Evolutionary conservation across 1,140 invertebrate species (phyloP).

Genomic region (Listronotus bonariensis): DNA sequence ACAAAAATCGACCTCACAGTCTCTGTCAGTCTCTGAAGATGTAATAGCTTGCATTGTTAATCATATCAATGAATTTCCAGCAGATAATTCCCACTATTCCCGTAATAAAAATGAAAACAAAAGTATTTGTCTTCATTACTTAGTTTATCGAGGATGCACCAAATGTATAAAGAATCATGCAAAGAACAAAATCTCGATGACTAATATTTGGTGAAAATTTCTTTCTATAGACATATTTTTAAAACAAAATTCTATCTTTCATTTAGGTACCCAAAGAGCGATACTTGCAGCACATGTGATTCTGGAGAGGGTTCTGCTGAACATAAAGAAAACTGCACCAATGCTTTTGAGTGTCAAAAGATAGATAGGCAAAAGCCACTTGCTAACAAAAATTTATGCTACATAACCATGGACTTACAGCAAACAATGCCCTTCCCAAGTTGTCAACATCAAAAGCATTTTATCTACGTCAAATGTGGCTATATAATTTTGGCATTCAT

Average conservation of each 20-base stretch:
- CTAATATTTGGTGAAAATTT: constrained; percentile 20
- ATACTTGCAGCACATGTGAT: constrained; percentile 43
- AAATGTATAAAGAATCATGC: constrained; percentile 1
- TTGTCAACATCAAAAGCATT: constrained; percentile 44
- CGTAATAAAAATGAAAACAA: constrained; percentile 33
- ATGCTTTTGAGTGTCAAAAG: constrained; percentile 15
- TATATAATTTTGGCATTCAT: constrained; percentile 39
- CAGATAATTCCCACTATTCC: constrained; percentile 41
- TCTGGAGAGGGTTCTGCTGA: constrained; percentile 26
- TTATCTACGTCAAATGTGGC: constrained; percentile 42
- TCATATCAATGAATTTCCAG: constrained; percentile 19
- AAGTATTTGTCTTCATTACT: constrained; percentile 36
- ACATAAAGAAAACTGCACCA: constrained; percentile 29
- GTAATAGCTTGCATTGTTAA: too few relatives aligned
- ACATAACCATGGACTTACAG: constrained; percentile 43
- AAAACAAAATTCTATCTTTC: constrained; percentile 41
- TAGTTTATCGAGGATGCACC: constrained; percentile 21
- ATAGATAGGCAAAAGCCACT: constrained; percentile 19
- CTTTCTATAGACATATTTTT: constrained; percentile 37
- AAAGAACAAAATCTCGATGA: constrained; percentile 16
- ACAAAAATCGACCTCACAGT: too few relatives aligned
- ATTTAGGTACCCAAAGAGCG: constrained; percentile 41
- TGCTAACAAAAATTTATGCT: constrained; percentile 17
- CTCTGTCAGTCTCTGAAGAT: too few relatives aligned
- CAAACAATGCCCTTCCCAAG: constrained; percentile 42